phyloP scores from a whole-genome alignment of 2,113 vertebrate genomes.

The Saccopteryx bilineata region DNA sequence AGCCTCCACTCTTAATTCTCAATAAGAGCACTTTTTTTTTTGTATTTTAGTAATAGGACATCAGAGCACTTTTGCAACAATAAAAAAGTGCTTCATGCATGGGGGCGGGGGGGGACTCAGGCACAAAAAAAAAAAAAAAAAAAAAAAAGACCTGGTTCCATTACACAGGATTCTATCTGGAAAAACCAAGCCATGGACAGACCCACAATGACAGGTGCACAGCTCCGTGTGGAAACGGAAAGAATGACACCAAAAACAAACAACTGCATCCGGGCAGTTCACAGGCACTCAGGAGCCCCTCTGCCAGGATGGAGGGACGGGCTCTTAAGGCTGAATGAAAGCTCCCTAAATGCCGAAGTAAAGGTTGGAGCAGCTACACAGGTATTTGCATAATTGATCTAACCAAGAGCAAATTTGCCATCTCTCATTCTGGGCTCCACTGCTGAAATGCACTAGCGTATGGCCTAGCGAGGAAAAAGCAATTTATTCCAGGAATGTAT shows the following conservation, averaged over 20 bases:
- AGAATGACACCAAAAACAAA: neutral
- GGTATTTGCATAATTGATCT: constrained; percentile 41
- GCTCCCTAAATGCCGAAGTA: constrained; percentile 46
- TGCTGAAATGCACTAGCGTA: neutral
- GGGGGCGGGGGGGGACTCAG: neutral
- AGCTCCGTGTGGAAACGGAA: constrained; percentile 40
- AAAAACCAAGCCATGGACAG: neutral
- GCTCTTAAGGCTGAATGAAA: neutral
- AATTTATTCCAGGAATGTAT: neutral
- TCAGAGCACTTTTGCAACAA: neutral
- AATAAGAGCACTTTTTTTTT: neutral
- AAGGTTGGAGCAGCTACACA: neutral
- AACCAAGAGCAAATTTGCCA: neutral
- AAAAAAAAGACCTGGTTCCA: neutral
- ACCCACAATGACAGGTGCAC: neutral
- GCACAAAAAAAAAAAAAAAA: neutral
- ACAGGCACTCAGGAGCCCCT: neutral
- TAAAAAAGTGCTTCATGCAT: neutral
- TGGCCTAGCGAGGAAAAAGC: neutral
- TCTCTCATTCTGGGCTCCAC: constrained; percentile 7
- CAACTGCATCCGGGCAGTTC: neutral
- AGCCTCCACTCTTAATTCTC: neutral
- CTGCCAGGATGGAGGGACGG: neutral
- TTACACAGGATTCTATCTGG: constrained; percentile 32
- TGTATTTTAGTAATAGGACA: constrained; percentile 18